These are phyloP conservation scores for Thamnophis elegans DNA, from an alignment of 2,797 vertebrate genomes.

Conservation along the genomic window DNA sequence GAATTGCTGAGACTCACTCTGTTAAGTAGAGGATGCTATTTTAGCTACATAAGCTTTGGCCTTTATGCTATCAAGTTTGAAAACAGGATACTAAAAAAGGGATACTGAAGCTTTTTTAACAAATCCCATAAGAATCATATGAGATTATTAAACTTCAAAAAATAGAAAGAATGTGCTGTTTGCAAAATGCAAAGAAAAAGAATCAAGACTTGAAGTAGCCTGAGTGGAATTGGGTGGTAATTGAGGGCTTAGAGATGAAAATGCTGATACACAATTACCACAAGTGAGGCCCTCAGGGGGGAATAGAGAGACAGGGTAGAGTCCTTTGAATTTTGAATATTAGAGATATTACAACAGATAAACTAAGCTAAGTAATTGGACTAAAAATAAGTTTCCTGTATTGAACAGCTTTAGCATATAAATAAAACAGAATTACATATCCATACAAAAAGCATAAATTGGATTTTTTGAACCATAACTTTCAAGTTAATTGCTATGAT, in stretches of 20 bases:
- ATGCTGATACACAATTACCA: background rate
- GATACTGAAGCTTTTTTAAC: background rate
- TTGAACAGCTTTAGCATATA: conserved; percentile 34
- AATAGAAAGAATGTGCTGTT: background rate
- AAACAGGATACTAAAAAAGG: background rate
- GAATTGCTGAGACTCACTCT: background rate
- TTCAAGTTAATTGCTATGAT: conserved; percentile 22
- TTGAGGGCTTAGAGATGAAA: background rate
- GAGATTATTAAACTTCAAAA: background rate
- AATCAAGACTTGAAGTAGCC: background rate
- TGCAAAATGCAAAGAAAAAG: background rate
- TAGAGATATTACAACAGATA: background rate
- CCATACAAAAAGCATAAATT: conserved; percentile 31
- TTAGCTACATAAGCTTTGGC: background rate
- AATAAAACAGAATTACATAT: conserved; percentile 14
- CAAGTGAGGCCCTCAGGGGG: background rate
- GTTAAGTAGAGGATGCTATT: background rate
- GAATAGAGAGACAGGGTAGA: background rate
- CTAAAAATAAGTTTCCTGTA: conserved; percentile 21
- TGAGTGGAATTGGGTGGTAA: background rate
- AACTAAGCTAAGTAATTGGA: conserved; percentile 33
- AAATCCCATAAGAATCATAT: background rate
- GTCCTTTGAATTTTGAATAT: background rate
- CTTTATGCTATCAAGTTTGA: background rate
- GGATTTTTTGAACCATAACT: conserved; percentile 32